These are phyloP conservation scores for Meloidogyne chitwoodi DNA, from an alignment of 1,140 invertebrate genomes.

Conservation along the genomic window DNA sequence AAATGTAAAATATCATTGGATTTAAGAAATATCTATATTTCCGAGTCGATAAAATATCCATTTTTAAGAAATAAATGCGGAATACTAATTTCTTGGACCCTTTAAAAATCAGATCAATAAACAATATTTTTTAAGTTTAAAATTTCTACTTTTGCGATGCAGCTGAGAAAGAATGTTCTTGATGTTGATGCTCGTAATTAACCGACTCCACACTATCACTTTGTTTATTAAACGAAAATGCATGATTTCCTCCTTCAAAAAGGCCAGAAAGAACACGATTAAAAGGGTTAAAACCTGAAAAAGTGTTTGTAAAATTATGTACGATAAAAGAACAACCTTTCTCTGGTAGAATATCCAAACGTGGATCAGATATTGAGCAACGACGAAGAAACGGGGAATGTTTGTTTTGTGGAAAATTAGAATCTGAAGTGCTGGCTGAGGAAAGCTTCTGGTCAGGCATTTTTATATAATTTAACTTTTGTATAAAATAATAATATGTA, in stretches of 20 bases:
- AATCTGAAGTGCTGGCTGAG: background rate
- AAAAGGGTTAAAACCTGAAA: slow-evolving; percentile 17
- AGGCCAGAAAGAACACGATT: slow-evolving; percentile 26
- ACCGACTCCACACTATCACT: slow-evolving; percentile 16
- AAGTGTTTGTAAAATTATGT: background rate
- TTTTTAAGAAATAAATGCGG: too few relatives aligned
- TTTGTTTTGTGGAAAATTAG: background rate
- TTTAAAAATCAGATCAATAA: too few relatives aligned
- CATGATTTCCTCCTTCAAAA: slow-evolving; percentile 4
- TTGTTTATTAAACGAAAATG: slow-evolving; percentile 23
- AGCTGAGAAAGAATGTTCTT: background rate
- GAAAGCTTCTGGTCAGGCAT: slow-evolving; percentile 9
- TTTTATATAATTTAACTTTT: background rate
- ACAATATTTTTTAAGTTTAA: too few relatives aligned
- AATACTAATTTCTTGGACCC: too few relatives aligned
- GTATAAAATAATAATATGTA: background rate
- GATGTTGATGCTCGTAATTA: background rate
- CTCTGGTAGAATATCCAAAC: slow-evolving; percentile 29
- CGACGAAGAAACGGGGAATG: slow-evolving; percentile 8
- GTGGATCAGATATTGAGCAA: slow-evolving; percentile 25
- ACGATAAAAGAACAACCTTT: slow-evolving; percentile 19
- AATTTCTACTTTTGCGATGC: slow-evolving; percentile 7
- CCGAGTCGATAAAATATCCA: too few relatives aligned
- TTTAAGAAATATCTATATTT: too few relatives aligned
- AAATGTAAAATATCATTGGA: too few relatives aligned